Evolutionary conservation across 2,113 vertebrate species (phyloP).

Genomic region (Strix aluco): DNA sequence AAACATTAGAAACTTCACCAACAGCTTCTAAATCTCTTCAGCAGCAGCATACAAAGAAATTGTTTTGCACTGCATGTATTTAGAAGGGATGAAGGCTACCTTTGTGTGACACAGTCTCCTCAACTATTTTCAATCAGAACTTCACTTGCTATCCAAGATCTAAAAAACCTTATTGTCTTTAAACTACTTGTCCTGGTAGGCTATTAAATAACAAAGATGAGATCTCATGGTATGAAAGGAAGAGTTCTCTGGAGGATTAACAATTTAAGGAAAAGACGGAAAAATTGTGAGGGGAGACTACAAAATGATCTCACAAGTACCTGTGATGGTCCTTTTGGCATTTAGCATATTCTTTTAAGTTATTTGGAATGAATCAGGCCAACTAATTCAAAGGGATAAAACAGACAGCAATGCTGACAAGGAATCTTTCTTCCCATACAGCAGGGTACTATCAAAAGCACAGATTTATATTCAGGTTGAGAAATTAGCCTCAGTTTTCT

Average conservation of each 20-base stretch:
- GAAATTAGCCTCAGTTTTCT: background rate
- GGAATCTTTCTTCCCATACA: background rate
- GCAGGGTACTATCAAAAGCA: background rate
- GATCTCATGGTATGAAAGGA: background rate
- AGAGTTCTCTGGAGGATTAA: background rate
- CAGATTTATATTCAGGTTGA: background rate
- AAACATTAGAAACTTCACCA: background rate
- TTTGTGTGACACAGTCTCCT: background rate
- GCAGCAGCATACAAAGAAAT: background rate
- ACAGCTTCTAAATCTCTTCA: background rate
- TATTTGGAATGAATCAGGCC: background rate
- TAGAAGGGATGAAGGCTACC: background rate
- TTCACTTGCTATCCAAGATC: background rate
- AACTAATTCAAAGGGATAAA: background rate
- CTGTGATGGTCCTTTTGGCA: background rate
- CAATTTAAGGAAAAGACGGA: background rate
- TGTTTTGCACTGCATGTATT: background rate
- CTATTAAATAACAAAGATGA: background rate
- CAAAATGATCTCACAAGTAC: background rate
- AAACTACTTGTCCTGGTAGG: background rate
- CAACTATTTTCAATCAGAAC: background rate
- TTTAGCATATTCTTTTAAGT: background rate
- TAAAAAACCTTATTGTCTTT: background rate
- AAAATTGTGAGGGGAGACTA: background rate
- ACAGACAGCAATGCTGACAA: background rate